Percentiles rank a stretch among this genome's conserved stretches.
Conservation (phyloP, 1,140 invertebrate species). For the Pygmarrhopalites habei region DNA sequence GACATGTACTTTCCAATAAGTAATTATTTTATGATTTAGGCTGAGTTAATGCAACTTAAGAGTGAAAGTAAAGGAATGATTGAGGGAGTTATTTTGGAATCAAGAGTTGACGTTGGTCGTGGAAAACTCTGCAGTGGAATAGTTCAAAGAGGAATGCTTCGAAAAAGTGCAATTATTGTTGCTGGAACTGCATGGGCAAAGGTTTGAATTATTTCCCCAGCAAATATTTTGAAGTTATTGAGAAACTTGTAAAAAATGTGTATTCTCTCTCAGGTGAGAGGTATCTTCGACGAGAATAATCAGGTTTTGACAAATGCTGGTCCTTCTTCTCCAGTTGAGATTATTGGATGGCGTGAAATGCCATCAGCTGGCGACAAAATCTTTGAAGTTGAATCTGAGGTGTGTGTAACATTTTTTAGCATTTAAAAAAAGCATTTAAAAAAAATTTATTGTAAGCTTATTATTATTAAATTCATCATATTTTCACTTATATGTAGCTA, state of each 20-base stretch:
- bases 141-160: slow-evolving; percentile 81
- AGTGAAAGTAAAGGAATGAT: slow-evolving; percentile 72
- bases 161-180: slow-evolving; percentile 70
- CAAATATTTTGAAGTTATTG: too few relatives aligned
- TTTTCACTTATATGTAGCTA: too few relatives aligned
- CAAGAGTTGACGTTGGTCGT: slow-evolving; percentile 60
- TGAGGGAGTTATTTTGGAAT: slow-evolving; percentile 86
- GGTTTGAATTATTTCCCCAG: slow-evolving; percentile 44
- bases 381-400: slow-evolving; percentile 71
- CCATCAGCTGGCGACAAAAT: slow-evolving; percentile 81
- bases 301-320: slow-evolving; percentile 57
- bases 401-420: slow-evolving; percentile 38
- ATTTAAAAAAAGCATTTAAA: neutral
- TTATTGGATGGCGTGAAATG: slow-evolving; percentile 80
- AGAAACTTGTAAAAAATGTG: neutral
- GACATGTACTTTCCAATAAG: too few relatives aligned
- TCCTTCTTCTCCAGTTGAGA: slow-evolving; percentile 75
- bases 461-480: too few relatives aligned
- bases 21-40: slow-evolving; percentile 47
- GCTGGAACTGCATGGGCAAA: slow-evolving; percentile 75
- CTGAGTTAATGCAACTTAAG: slow-evolving; percentile 80
- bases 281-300: slow-evolving; percentile 76
- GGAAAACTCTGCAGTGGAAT: slow-evolving; percentile 77
- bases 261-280: slow-evolving; percentile 50
- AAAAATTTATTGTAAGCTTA: neutral